phyloP scores from a whole-genome alignment of 2,113 vertebrate genomes.

The Thermophis baileyi region DNA sequence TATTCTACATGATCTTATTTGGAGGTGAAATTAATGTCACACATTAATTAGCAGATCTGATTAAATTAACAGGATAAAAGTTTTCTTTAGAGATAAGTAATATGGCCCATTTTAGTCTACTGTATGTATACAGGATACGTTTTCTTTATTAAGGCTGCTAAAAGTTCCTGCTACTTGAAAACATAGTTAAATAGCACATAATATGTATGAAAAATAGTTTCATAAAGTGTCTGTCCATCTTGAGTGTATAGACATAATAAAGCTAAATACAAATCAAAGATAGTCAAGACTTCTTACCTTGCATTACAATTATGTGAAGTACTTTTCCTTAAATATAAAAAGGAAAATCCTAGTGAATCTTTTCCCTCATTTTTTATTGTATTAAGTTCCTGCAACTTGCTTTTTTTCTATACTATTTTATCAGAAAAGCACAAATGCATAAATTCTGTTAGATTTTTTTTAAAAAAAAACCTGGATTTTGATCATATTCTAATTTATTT shows the following conservation, averaged over 20 bases:
- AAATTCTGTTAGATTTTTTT: background rate
- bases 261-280: background rate
- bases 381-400: background rate
- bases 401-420: background rate
- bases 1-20: constrained; percentile 45
- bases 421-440: background rate
- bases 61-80: constrained; percentile 61
- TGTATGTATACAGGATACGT: constrained; percentile 50
- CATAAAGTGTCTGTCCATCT: background rate
- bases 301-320: background rate
- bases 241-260: background rate
- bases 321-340: background rate
- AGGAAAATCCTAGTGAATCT: background rate
- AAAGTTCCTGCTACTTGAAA: constrained; percentile 46
- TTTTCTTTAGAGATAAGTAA: constrained; percentile 56
- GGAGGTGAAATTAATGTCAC: constrained; percentile 64
- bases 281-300: background rate
- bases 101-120: constrained; percentile 65
- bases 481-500: background rate
- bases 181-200: background rate
- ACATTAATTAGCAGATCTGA: constrained; percentile 68
- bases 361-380: background rate
- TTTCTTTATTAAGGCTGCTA: constrained; percentile 46
- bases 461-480: background rate
- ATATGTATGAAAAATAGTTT: background rate